Evolutionary conservation across 1,140 invertebrate genomes (phyloP).

Genomic region (Neodiprion pinetum): DNA sequence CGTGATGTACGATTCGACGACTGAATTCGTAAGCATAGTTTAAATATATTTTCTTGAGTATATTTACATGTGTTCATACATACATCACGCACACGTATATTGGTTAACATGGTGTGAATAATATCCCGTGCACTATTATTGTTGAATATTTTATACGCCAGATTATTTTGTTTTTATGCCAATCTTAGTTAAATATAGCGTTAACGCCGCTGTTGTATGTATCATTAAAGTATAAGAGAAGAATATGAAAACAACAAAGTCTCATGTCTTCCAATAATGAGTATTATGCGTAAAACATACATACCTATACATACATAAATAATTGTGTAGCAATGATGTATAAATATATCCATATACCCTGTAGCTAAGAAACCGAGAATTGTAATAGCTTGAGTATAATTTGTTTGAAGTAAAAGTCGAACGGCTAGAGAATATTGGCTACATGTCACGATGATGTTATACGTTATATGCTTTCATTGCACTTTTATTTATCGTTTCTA

Average conservation of each 20-base stretch:
- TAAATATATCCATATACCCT: conserved; percentile 29
- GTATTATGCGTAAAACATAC: conserved; percentile 22
- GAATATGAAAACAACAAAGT: conserved; percentile 47
- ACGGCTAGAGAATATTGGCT: not conserved
- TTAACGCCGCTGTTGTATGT: conserved; percentile 16
- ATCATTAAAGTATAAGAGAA: not conserved
- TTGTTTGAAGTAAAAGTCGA: not conserved
- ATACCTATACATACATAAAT: conserved; percentile 23
- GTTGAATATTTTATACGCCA: too few relatives aligned
- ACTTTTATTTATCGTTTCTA: conserved; percentile 27
- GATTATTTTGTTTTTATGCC: too few relatives aligned
- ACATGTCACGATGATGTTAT: not conserved
- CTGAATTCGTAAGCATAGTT: too few relatives aligned
- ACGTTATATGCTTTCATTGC: conserved; percentile 34
- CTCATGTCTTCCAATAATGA: conserved; percentile 51
- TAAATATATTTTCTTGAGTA: too few relatives aligned
- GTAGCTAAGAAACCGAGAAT: not conserved
- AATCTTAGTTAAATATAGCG: not conserved
- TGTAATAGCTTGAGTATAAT: not conserved
- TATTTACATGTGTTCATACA: too few relatives aligned
- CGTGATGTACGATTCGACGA: too few relatives aligned
- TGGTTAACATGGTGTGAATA: too few relatives aligned
- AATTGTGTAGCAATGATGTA: conserved; percentile 11
- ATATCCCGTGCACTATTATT: too few relatives aligned
- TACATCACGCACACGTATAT: too few relatives aligned